Base-by-base conservation (phyloP, 2,888 invertebrate species). In the Gnatocerus cornutus region DNA sequence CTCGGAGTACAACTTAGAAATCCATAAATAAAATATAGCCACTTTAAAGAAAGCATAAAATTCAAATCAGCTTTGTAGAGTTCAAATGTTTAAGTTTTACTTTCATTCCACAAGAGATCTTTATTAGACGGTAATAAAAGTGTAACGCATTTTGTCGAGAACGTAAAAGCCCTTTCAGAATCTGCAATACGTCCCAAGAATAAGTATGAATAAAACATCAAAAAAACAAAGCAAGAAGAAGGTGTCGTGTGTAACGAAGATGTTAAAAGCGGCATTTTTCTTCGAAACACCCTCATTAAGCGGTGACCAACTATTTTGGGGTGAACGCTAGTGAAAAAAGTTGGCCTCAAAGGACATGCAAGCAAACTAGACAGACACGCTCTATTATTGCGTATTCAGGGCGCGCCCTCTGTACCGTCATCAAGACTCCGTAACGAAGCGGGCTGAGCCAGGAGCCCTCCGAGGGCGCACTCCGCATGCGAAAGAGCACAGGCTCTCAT, bases 371-470 rank as follows among this genome's bases (percentile, higher is more conserved):
- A 55, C 50, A 56, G 58, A 67, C 52, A 41, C 21, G 45, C 53
- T 68, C 61, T 61, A 56, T 68, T 71, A 75, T 79, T 78, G 74
- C 72, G 73, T 77, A 79, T 80, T 79, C 79, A 76, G 55, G 64
- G 39, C 75, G 71, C 73, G 73, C 67, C 74, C 73, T 59, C 71
- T 65, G 62, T 72, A 71, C 75, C 74, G 74, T 77, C 77, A 76
- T 77, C 78, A 78, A 75, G 79, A 74, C 74, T 76, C 71, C 73
- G 78, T 77, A 78, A 78, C 78, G 78, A 78, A 77, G 72, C 71
- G 68, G 72, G 69, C 46, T 59, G 70, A 67, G 73, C 68, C 68
- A 63, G 55, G 30, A 68, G 61, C 55, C 64, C 68, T 46, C 52
- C 56, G 56, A 69, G 46, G 59, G 52, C 59, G 73, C 74, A 71